These are phyloP conservation scores for Poeciliopsis turrubarensis DNA, from an alignment of 2,113 vertebrate species.

Conservation along the genomic window DNA sequence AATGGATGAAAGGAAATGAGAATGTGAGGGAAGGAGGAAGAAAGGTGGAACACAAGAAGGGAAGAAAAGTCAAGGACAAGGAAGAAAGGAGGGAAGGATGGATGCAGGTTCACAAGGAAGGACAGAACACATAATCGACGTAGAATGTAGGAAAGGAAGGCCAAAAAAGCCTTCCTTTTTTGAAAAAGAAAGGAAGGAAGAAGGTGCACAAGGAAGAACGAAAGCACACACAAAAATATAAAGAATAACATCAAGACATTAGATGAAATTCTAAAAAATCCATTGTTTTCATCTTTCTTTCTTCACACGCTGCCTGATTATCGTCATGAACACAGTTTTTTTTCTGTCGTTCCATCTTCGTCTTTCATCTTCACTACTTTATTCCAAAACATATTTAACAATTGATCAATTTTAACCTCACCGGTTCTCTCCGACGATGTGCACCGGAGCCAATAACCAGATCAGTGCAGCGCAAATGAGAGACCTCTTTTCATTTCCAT, in stretches of 20 bases:
- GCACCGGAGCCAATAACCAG: constrained; percentile 63
- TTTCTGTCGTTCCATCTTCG: background rate
- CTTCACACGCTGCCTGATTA: background rate
- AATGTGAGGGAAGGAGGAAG: background rate
- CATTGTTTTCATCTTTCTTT: background rate
- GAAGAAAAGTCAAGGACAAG: background rate
- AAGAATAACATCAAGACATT: background rate
- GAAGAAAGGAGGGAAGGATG: background rate
- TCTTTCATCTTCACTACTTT: constrained; percentile 23
- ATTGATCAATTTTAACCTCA: constrained; percentile 57
- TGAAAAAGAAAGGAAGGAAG: background rate
- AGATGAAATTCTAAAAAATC: background rate
- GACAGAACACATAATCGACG: too few species aligned
- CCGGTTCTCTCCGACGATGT: constrained; percentile 45
- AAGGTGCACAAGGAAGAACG: background rate
- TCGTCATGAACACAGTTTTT: constrained; percentile 17
- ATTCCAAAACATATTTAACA: constrained; percentile 60
- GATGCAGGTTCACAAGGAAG: background rate
- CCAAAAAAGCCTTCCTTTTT: background rate
- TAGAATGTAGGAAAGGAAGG: background rate
- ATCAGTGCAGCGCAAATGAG: constrained; percentile 68
- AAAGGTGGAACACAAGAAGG: background rate
- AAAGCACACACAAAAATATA: background rate
- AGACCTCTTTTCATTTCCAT: constrained; percentile 72
- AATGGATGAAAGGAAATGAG: too few species aligned